Evolutionary conservation across 2,797 vertebrate genomes (phyloP), one percentile per base, ranked within the genome.

Genomic region (Betta splendens): DNA sequence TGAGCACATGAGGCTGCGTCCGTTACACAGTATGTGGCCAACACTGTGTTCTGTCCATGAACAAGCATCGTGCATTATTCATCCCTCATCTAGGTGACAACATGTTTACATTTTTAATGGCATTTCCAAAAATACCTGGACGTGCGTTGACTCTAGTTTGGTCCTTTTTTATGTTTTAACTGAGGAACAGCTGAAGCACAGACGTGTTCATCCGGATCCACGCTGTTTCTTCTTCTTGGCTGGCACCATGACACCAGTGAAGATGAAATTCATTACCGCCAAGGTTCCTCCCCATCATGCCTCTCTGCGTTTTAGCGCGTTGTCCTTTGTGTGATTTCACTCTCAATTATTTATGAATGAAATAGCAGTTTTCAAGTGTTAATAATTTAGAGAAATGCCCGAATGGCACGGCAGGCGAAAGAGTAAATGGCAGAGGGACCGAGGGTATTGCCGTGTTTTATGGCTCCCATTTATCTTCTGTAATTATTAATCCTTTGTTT

Each of bases 331-430:
- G 75, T 85, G 79, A 76, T 81, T 64, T 73, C 78, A 64, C 75
- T 82, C 52, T 93, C 77, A 93, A 94, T 94, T 92, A 94, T 95
- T 93, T 85, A 95, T 91, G 82, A 93, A 87, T 78, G 83, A 89
- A 94, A 92, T 89, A 91, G 86, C 86, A 87, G 83, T 93, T 94
- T 89, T 86, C 66, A 58, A 87, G 68, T 83, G 83, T 94, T 91
- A 94, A 94, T 93, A 94, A 94, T 94, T 91, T 81, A 94, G 75
- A 69, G 56, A 78, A 86, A 89, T 80, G 86, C 74, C 85, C 77
- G 87, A 90, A 79, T 81, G 85, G 79, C 81, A 70, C 47, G 63
- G 65, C 84, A 73, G 89, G 83, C 77, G 62, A 87, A 89, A 90
- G 87, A 87, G 83, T 90, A 93, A 92, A 91, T 84, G 83, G 86